Evolutionary conservation across 2,888 invertebrate genomes (phyloP).

Genomic region (Drosophila anomelani): DNA sequence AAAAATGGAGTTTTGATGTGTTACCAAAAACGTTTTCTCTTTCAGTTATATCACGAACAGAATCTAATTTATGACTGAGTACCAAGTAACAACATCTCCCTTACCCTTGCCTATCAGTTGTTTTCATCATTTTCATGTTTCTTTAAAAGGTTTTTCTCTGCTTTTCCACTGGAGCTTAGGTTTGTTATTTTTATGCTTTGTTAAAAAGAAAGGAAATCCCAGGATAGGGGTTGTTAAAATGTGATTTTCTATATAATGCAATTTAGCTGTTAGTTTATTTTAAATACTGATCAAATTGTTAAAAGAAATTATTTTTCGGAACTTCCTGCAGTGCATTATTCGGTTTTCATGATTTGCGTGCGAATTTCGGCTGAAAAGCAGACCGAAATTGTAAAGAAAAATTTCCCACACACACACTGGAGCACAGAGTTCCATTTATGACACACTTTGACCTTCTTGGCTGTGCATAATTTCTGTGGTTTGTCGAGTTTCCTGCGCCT

Average conservation of each 20-base stretch:
- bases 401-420: not conserved
- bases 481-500: slow-evolving; percentile 45
- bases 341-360: slow-evolving; percentile 22
- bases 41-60: slow-evolving; percentile 4
- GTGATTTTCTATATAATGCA: not conserved
- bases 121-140: slow-evolving; percentile 17
- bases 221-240: not conserved
- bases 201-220: not conserved
- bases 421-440: slow-evolving; percentile 26
- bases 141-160: slow-evolving; percentile 1
- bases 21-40: slow-evolving; percentile 37
- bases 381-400: slow-evolving; percentile 14
- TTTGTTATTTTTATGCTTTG: not conserved
- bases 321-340: slow-evolving; percentile 12
- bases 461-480: slow-evolving; percentile 49
- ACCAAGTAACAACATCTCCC: not conserved
- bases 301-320: not conserved
- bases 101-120: slow-evolving; percentile 11
- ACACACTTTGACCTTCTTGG: slow-evolving; percentile 32
- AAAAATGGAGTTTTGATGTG: slow-evolving; percentile 50
- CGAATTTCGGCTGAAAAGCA: slow-evolving; percentile 36
- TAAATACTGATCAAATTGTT: accelerated
- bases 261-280: not conserved
- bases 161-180: not conserved
- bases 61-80: slow-evolving; percentile 15